Percentiles rank a stretch among this genome's conserved stretches.
Evolutionary conservation across 2,888 invertebrate species (phyloP).

Genomic region (Caenorhabditis sp.): DNA sequence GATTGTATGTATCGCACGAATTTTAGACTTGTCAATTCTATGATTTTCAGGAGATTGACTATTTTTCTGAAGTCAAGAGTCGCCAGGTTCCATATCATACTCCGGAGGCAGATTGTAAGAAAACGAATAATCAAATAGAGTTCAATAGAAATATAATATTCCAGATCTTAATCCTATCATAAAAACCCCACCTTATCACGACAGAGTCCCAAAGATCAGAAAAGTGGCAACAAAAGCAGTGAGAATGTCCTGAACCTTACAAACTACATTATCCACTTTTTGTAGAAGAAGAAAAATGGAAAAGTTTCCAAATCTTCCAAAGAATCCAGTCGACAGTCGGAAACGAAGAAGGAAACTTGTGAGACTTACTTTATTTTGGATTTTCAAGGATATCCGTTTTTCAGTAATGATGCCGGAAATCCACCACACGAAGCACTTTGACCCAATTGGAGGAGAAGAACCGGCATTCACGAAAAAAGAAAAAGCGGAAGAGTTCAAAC

Average conservation of each 20-base stretch:
- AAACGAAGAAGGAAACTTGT: conserved; percentile 44
- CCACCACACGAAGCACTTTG: conserved; percentile 52
- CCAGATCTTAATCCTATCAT: conserved; percentile 62
- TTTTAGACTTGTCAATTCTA: not conserved
- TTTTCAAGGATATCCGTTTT: not conserved
- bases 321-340: conserved; percentile 33
- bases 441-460: conserved; percentile 47
- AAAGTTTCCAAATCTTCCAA: conserved; percentile 22
- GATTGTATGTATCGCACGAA: conserved; percentile 6
- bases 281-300: conserved; percentile 42
- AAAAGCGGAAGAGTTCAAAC: conserved; percentile 40
- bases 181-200: conserved; percentile 58
- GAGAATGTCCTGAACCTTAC: not conserved
- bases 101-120: conserved; percentile 54
- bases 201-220: conserved; percentile 43
- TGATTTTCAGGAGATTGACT: conserved; percentile 53
- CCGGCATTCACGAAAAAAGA: conserved; percentile 38
- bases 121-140: not conserved
- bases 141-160: not conserved
- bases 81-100: conserved; percentile 41
- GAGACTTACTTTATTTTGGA: not conserved
- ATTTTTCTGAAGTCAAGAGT: conserved; percentile 40
- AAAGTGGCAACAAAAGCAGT: conserved; percentile 23
- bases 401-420: conserved; percentile 64
- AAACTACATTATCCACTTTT: not conserved